Evolutionary conservation across 2,888 invertebrate genomes (phyloP).

Genomic region (Acleris laterana): DNA sequence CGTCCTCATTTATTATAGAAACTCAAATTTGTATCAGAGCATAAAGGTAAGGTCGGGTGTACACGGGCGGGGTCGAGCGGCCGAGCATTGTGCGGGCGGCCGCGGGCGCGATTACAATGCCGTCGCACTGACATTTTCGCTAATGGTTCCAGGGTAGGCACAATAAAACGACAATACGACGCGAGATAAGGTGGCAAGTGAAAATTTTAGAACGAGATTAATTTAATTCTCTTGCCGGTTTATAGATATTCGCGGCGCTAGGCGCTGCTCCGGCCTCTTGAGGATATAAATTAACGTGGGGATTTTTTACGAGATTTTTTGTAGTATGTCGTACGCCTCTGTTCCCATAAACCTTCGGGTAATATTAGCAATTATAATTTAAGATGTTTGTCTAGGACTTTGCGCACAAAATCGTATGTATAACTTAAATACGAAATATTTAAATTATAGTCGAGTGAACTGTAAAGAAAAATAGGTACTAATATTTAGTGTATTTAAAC

Average conservation of each 20-base stretch:
- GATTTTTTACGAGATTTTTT: constrained; percentile 35
- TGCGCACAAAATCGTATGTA: too few species aligned
- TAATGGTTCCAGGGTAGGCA: constrained; percentile 83
- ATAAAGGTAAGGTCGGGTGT: constrained; percentile 74
- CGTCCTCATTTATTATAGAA: constrained; percentile 75
- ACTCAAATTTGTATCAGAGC: constrained; percentile 79
- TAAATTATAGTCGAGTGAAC: too few species aligned
- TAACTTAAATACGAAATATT: too few species aligned
- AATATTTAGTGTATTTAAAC: too few species aligned
- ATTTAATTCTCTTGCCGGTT: constrained; percentile 65
- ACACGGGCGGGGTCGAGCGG: constrained; percentile 72
- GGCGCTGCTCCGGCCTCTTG: constrained; percentile 37
- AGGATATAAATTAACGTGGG: constrained; percentile 39
- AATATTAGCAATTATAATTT: too few species aligned
- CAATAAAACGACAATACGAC: constrained; percentile 83
- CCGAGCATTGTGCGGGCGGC: constrained; percentile 78
- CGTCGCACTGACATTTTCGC: constrained; percentile 82
- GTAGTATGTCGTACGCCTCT: not conserved
- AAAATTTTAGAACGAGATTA: constrained; percentile 82
- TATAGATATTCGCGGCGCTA: constrained; percentile 45
- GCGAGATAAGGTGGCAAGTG: constrained; percentile 82
- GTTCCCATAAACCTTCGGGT: too few species aligned
- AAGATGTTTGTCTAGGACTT: too few species aligned
- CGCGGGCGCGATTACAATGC: constrained; percentile 79
- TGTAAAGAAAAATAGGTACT: too few species aligned